phyloP scores from a whole-genome alignment of 2,888 invertebrate genomes.

The Cristatella mucedo region DNA sequence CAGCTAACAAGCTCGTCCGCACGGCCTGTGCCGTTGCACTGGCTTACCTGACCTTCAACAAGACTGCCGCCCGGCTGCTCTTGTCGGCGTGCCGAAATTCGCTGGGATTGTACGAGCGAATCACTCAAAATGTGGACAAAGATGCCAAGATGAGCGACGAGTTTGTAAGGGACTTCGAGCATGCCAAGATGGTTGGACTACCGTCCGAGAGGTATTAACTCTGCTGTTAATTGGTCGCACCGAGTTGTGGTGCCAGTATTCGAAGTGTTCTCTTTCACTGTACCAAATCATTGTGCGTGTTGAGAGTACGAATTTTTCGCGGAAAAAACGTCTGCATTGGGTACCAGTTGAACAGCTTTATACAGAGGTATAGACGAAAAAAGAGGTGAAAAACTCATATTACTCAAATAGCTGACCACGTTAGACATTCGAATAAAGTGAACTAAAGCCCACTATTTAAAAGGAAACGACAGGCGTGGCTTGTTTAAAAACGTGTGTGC shows the following conservation, averaged over 20 bases:
- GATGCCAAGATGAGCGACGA: slow-evolving; percentile 29
- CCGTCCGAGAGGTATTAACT: slow-evolving; percentile 36
- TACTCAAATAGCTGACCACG: no score
- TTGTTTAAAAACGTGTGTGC: no score
- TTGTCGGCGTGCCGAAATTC: slow-evolving; percentile 28
- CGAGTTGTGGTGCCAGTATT: neutral
- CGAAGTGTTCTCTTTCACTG: neutral
- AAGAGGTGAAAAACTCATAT: no score
- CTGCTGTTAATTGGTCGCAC: neutral
- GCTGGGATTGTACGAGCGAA: slow-evolving; percentile 27
- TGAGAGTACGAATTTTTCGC: no score
- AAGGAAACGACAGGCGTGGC: no score
- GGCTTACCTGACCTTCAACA: slow-evolving; percentile 36
- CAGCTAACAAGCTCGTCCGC: slow-evolving; percentile 24
- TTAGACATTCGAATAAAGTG: no score
- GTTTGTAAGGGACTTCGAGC: slow-evolving; percentile 31
- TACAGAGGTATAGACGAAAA: no score
- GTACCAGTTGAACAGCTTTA: no score
- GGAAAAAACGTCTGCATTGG: no score
- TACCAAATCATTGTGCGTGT: neutral
- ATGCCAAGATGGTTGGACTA: slow-evolving; percentile 29
- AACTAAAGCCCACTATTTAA: no score
- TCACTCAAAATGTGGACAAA: slow-evolving; percentile 29
- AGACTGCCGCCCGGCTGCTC: slow-evolving; percentile 32
- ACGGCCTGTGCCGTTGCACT: slow-evolving; percentile 29